Evolutionary conservation across 2,888 invertebrate genomes (phyloP), one percentile per base, ranked within the genome.

Genomic region (Axea sp.): DNA sequence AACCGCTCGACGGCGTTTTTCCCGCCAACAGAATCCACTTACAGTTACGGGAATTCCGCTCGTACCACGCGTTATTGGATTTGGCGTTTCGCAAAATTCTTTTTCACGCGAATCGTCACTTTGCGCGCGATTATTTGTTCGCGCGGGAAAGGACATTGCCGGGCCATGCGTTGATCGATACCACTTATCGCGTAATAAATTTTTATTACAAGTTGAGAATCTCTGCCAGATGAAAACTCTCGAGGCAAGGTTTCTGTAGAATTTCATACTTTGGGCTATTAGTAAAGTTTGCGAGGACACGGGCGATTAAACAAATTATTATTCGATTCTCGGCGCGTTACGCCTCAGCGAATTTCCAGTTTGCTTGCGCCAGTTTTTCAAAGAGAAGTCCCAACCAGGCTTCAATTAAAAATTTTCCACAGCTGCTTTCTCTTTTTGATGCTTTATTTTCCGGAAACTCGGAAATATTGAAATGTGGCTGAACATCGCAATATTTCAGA

Each of bases 241-340:
- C 14, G 37, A 15, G 43, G 43, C 22, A 39, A 22, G 24, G 35
- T 62, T 47, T 60, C 73, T 60, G 47, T 47, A 49, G 45, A 79
- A 80, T 81, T 79, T 75, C 81, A 73, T 83, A 82, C 80, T 82
- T 82, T 78, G 69, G 77, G 77, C 81, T 81, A 82, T 85, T 83
- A 83, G 76, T 75, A 75, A 85, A 85, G 81, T 85, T 85, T 75
- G 79, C 77, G 49, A 77, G 77, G 81, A 81, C 79, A 83, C 81
- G 80, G 82, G 31, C 82, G 84, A 85, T 84, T 84, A 83, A 84
- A 81, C 83, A 82, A 75, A 86, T 86, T 86, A 86, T 84, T 84
- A 86, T 82, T 83, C 82, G 81, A 84, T 82, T 80, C 77, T 76
- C 45, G 45, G 57, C 64, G 53, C 57, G 74, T 79, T 75, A 78